These are phyloP conservation scores for Tupaia chinensis DNA, from an alignment of 2,113 vertebrate species.

Conservation along the genomic window DNA sequence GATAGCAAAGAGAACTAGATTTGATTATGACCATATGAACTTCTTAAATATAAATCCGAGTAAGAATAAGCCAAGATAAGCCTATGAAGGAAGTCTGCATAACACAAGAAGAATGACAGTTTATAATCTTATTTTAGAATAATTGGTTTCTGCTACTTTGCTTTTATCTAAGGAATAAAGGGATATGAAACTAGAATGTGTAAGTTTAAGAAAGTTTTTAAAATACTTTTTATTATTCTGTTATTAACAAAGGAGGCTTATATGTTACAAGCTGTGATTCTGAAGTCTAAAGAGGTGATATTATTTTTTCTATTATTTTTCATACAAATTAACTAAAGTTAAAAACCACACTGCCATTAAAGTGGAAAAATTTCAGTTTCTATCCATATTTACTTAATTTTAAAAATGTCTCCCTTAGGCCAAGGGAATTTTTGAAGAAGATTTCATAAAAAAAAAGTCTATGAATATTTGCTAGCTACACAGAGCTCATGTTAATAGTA, in stretches of 20 bases:
- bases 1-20: neutral
- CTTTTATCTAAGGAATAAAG: neutral
- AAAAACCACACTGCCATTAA: neutral
- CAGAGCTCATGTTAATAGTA: neutral
- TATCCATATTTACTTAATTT: neutral
- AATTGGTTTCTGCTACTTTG: neutral
- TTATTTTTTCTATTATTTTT: conserved; percentile 10
- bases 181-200: neutral
- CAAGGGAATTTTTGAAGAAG: neutral
- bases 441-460: conserved; percentile 24
- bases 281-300: neutral
- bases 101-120: neutral
- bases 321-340: neutral
- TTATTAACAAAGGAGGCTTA: neutral
- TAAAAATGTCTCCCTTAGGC: neutral
- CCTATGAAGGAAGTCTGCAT: neutral
- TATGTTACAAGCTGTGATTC: neutral
- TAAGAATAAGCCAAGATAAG: neutral
- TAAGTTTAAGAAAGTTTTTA: neutral
- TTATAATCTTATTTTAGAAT: neutral
- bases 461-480: neutral
- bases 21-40: neutral
- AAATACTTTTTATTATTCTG: neutral
- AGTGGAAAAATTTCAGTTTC: neutral
- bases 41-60: conserved; percentile 20